Conservation (phyloP, 1,140 invertebrate species). For the Drosophila baimaii region DNA sequence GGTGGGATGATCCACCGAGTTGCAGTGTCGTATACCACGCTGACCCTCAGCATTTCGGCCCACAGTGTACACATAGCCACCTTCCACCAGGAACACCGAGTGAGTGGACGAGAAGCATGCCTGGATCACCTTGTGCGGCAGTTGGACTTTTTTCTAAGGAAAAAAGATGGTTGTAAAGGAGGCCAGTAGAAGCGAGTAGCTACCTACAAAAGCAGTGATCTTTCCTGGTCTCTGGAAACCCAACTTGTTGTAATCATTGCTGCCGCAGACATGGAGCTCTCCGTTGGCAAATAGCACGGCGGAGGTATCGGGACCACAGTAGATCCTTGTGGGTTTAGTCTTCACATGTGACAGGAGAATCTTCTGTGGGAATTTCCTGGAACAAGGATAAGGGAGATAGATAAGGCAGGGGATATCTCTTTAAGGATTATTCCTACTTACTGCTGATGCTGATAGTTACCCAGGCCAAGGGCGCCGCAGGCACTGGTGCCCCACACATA, state of each 20-base stretch:
- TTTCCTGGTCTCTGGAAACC: constrained; percentile 85
- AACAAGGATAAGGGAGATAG: neutral
- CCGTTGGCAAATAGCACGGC: constrained; percentile 88
- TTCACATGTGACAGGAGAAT: constrained; percentile 84
- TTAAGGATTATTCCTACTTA: constrained; percentile 28
- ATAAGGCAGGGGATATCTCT: neutral
- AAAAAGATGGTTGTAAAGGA: neutral
- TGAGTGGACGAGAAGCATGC: constrained; percentile 87
- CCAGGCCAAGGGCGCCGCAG: constrained; percentile 88
- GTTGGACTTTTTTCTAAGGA: constrained; percentile 69
- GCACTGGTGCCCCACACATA: constrained; percentile 89
- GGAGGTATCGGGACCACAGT: constrained; percentile 88
- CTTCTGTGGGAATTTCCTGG: constrained; percentile 76
- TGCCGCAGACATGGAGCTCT: constrained; percentile 88
- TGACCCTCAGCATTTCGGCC: constrained; percentile 87
- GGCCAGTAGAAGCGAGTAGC: neutral
- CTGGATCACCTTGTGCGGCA: constrained; percentile 84
- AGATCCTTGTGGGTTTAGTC: constrained; percentile 85
- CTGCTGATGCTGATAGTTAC: constrained; percentile 86
- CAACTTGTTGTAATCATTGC: constrained; percentile 89
- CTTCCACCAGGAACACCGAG: constrained; percentile 87
- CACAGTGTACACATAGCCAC: constrained; percentile 88
- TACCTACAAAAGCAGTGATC: constrained; percentile 76
- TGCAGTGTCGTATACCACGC: constrained; percentile 85
- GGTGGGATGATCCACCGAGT: constrained; percentile 82